Base-by-base conservation (phyloP, 2,797 vertebrate genomes). In the Eulemur albifrons region DNA sequence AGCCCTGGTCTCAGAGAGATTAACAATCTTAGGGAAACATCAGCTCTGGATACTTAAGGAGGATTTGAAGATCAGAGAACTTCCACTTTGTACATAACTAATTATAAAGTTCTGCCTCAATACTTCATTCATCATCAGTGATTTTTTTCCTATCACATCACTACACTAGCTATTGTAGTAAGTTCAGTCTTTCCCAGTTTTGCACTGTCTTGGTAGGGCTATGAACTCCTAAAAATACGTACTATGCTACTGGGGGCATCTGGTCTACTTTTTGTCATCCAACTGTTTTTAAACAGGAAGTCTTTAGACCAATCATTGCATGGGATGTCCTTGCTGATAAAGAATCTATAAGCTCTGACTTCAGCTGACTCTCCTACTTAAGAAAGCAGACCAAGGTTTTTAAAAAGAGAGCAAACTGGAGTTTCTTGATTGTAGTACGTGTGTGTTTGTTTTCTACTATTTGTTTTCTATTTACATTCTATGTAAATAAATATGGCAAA, bases 361-460 rank as follows among this genome's bases (percentile, higher is more conserved):
- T 30, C 69, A 20, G 11, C 25, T 88, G 27, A 1, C 18, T 72
- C 5, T 75, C 54, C 32, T 65, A 23, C 69, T 54, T 72, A 63
- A 73, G 54, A 73, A 94, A 94, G 54, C 54, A 91, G 40, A 86
- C n/a, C 25, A 25, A 81, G 9, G 20, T 54, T 52, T 79, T 91
- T 67, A 43, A 54, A 85, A 88, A 81, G 35, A 82, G 59, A 86
- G 40, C 50, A 59, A 76, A 86, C 5, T 50, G 14, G 32, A 76
- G 30, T 88, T 87, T 88, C 70, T 65, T 40, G 52, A 70, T 73
- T 35, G 77, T 61, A 32, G 84, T 79, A 17, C 20, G 23, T 63
- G 59, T 67, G 72, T 95, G 88, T 96, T 94, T 97, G 80, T 88
- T 92, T 96, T 94, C 70, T 61, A 38, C 2, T 57, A 45, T 43